A percentile compares a stretch with the other conserved stretches of the same genome.
These are phyloP conservation scores for Origma solitaria DNA, from an alignment of 2,113 vertebrate genomes.

Conservation along the genomic window DNA sequence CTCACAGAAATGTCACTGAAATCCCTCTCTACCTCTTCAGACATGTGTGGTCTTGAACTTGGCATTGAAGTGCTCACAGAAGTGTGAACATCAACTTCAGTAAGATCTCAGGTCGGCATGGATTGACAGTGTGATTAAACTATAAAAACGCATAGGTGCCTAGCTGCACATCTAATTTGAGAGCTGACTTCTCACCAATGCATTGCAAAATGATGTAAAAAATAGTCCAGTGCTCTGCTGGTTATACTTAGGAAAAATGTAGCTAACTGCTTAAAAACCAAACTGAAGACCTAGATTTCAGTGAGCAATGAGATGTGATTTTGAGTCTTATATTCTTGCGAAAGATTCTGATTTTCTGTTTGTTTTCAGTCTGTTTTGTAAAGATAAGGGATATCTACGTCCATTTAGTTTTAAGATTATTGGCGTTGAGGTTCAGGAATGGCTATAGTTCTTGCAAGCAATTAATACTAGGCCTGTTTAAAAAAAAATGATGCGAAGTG, in stretches of 20 bases:
- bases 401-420: not conserved
- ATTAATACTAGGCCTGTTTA: not conserved
- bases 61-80: not conserved
- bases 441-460: not conserved
- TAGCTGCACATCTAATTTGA: not conserved
- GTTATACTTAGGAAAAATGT: not conserved
- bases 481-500: not conserved
- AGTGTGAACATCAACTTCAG: not conserved
- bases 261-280: not conserved
- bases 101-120: not conserved
- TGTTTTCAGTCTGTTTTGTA: not conserved
- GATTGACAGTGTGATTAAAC: not conserved
- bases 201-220: not conserved
- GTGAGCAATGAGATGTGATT: not conserved
- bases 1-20: not conserved
- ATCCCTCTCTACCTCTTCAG: not conserved
- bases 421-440: not conserved
- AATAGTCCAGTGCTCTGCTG: not conserved
- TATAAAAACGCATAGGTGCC: not conserved
- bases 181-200: not conserved
- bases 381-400: not conserved
- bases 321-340: not conserved
- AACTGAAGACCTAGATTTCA: not conserved
- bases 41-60: not conserved
- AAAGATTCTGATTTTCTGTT: not conserved